Conservation (phyloP, 1,140 invertebrate genomes). For the Cotesia typhae region DNA sequence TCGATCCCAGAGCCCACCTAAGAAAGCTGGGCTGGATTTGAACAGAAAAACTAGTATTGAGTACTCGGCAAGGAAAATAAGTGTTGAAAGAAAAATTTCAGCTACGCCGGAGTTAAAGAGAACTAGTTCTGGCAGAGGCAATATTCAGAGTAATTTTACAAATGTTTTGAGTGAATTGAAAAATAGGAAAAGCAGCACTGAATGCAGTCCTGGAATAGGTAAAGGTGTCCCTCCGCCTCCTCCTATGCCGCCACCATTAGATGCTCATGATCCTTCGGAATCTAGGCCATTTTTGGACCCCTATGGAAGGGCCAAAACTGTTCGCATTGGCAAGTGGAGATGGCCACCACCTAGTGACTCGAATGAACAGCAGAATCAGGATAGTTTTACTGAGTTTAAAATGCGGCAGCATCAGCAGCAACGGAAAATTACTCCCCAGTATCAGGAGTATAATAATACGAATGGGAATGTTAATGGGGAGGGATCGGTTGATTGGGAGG, state of each 20-base stretch:
- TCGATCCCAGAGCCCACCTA: slow-evolving; percentile 61
- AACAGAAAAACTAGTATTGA: slow-evolving; percentile 53
- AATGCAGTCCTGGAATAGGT: slow-evolving; percentile 66
- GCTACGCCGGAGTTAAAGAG: slow-evolving; percentile 51
- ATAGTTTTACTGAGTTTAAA: slow-evolving; percentile 88
- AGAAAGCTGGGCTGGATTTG: slow-evolving; percentile 49
- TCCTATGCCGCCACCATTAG: slow-evolving; percentile 83
- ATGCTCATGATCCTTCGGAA: slow-evolving; percentile 80
- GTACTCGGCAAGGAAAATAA: slow-evolving; percentile 57
- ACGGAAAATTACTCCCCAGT: slow-evolving; percentile 77
- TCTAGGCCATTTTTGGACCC: slow-evolving; percentile 86
- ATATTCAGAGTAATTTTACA: slow-evolving; percentile 67
- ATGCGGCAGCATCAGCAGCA: slow-evolving; percentile 80
- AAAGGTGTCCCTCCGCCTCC: slow-evolving; percentile 79
- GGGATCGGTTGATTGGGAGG: slow-evolving; percentile 79
- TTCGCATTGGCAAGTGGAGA: slow-evolving; percentile 94
- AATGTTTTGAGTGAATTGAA: slow-evolving; percentile 69
- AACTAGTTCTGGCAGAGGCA: slow-evolving; percentile 53
- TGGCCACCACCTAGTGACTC: slow-evolving; percentile 93
- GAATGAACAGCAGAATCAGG: slow-evolving; percentile 69
- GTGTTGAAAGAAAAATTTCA: slow-evolving; percentile 49
- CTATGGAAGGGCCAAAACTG: slow-evolving; percentile 92
- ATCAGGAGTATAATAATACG: slow-evolving; percentile 62
- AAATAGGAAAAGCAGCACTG: slow-evolving; percentile 71
- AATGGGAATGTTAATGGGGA: slow-evolving; percentile 60